Evolutionary conservation across 2,888 invertebrate genomes (phyloP), one percentile per base, ranked within the genome.

Genomic region (Anthrax anthrax): DNA sequence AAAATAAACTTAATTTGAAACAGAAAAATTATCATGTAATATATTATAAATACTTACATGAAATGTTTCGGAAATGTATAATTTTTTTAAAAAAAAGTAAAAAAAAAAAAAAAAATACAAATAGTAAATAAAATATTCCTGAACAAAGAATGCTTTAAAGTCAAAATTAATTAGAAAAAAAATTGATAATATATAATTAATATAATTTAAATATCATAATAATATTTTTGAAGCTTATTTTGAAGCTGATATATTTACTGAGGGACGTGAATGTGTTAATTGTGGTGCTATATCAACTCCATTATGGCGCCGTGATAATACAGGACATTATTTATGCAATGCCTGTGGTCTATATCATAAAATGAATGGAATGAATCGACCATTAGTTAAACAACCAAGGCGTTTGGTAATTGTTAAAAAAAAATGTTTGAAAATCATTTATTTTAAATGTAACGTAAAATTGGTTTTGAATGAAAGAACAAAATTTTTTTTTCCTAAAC

Each of bases 281-380:
- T 96, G 96, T 72, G 95, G 95, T 59, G 92, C 94, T 56, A 90
- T 90, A 68, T 88, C 89, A 60, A 98, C 97, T 57, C 96, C 97
- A 53, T 77, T 97, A 58, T 97, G 97, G 98, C 81, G 97, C 57
- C 81, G 98, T 67, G 97, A 98, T 77, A 92, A 92, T 69, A 94
- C 92, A 61, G 97, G 97, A 55, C 95, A 97, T 75, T 97, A 96
- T 74, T 81, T 97, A 61, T 98, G 98, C 81, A 98, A 98, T 77
- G 97, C 97, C 55, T 98, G 98, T 74, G 97, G 97, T 60, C 86
- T 98, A 58, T 97, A 97, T 77, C 84, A 85, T 74, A 91, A 90
- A 77, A 87, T 91, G 87, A 94, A 92, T 72, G 90, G 91, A 66
- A 84, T 88, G 76, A 89, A 89, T 74, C 78, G 91, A 63, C 91